Evolutionary conservation across 2,113 vertebrate genomes (phyloP).

Genomic region (Oriolus oriolus): DNA sequence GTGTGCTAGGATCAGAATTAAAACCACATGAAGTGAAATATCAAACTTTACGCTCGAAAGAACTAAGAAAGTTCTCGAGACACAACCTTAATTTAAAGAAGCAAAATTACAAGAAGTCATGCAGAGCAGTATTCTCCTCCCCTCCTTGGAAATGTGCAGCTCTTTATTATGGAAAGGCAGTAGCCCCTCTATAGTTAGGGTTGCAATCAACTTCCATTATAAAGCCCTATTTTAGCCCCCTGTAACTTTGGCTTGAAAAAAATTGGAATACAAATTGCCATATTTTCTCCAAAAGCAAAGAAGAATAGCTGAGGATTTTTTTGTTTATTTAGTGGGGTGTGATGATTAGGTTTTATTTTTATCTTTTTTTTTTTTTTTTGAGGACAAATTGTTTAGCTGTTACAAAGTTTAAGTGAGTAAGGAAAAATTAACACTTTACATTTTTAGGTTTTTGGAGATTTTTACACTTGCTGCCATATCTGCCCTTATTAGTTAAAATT

Average conservation of each 20-base stretch:
- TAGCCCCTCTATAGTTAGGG: slow-evolving; percentile 31
- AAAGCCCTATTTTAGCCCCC: slow-evolving; percentile 27
- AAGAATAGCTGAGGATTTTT: background rate
- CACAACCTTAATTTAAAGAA: slow-evolving; percentile 45
- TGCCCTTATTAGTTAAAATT: background rate
- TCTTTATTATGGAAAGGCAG: slow-evolving; percentile 50
- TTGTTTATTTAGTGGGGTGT: slow-evolving; percentile 6
- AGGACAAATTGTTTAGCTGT: background rate
- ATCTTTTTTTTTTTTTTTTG: background rate
- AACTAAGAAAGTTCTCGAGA: background rate
- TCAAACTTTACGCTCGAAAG: slow-evolving; percentile 18
- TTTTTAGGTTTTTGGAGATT: background rate
- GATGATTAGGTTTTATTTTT: background rate
- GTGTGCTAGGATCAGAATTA: slow-evolving; percentile 13
- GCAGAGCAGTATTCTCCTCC: slow-evolving; percentile 45
- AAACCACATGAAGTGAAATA: slow-evolving; percentile 38
- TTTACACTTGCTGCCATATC: background rate
- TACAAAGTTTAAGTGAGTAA: background rate
- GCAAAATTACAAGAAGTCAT: slow-evolving; percentile 23
- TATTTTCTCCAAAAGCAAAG: slow-evolving; percentile 36
- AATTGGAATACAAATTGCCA: slow-evolving; percentile 46
- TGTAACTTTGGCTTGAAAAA: slow-evolving; percentile 51
- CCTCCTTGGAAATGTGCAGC: background rate
- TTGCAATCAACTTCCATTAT: slow-evolving; percentile 61
- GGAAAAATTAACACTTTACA: background rate